Base-by-base conservation (phyloP, 1,140 invertebrate species). In the Whitmania pigra region DNA sequence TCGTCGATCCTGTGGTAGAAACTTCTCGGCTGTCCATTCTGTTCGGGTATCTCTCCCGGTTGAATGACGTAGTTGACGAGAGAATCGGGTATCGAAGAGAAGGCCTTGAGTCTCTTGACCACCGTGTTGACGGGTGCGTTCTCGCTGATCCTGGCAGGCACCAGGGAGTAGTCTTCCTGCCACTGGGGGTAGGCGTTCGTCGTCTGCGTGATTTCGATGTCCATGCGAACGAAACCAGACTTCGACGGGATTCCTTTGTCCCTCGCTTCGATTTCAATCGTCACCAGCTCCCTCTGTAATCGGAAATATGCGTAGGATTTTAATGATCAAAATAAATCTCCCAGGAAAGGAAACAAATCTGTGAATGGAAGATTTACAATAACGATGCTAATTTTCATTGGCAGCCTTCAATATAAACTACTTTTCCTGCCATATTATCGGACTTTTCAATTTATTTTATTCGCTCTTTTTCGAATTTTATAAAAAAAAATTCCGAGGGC, bases 21-120 rank as follows among this genome's bases (percentile, higher is more conserved):
- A 53, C 54, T 63, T 9, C 71, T 71, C 11, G 73, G 73, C 25
- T 55, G 31, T 43, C 74, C 71, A 31, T 74, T 74, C 60, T 72
- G 66, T 67, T 75, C 71, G 31, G 67, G 49, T 40, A 74, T 49
- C 20, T 75, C 71, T 7, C 68, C 75, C 94, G 83, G 94, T 94
- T 63, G 92, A 93, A 82, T 96, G 69, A 73, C 90, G 82, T 89
- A 90, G 82, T 94, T 94, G 84, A 95, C 95, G 66, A 92, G 94
- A 82, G 95, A 71, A 60, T 73, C 69, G 13, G 73, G 73, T 15
- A 68, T 72, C 15, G 73, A 67, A 53, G 73, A 67, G 27, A 36
- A 54, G 17, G 71, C 73, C 60, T 72, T 71, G 20, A 74, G 53
- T 27, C 70, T 57, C 63, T 49, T 68, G 36, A 74, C 71, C 15